These are phyloP conservation scores for Melanophora roralis DNA, from an alignment of 2,888 invertebrate genomes.

Conservation along the genomic window DNA sequence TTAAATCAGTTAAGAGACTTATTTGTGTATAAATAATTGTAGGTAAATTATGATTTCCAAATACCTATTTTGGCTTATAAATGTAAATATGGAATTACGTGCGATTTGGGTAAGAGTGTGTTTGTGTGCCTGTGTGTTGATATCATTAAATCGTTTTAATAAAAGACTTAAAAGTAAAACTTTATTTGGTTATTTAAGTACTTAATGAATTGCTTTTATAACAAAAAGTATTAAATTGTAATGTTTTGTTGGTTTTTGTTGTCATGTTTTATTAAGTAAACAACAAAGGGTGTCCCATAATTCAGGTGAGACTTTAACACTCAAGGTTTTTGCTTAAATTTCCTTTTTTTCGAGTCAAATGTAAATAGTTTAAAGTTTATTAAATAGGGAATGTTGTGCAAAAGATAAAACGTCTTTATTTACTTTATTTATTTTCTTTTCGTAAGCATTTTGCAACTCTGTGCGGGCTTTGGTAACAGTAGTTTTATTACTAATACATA, in stretches of 20 bases:
- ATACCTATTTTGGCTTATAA: background rate
- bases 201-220: background rate
- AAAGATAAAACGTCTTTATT: no score
- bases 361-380: no score
- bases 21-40: background rate
- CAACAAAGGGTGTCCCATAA: no score
- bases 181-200: background rate
- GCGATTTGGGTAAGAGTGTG: background rate
- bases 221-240: background rate
- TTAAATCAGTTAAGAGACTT: background rate
- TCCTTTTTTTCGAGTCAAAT: no score
- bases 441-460: no score
- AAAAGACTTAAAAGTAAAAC: background rate
- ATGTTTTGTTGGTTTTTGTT: background rate
- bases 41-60: background rate
- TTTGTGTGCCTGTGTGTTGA: no score
- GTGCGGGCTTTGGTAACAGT: no score
- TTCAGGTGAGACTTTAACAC: no score
- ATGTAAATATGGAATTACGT: background rate
- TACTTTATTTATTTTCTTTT: no score
- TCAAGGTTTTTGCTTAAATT: no score
- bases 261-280: background rate
- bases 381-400: no score
- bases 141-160: background rate
- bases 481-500: no score